These are phyloP conservation scores for Thripadectes ignobilis DNA, from an alignment of 2,797 vertebrate species.

Conservation along the genomic window DNA sequence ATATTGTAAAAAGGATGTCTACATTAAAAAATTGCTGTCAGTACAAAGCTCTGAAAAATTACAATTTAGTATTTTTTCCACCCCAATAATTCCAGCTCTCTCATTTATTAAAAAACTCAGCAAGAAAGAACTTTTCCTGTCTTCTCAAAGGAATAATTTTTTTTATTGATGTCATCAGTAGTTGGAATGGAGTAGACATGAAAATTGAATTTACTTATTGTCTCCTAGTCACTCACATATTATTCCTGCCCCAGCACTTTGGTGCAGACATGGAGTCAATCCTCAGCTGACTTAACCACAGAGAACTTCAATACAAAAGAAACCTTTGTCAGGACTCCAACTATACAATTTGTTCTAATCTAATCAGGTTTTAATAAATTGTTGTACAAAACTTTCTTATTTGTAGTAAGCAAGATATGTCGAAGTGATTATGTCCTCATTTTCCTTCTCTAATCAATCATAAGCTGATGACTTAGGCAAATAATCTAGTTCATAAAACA, in stretches of 20 bases:
- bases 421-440: slow-evolving; percentile 11
- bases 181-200: background rate
- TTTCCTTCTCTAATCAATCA: slow-evolving; percentile 48
- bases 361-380: slow-evolving; percentile 32
- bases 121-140: background rate
- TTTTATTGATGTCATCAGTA: background rate
- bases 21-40: background rate
- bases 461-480: slow-evolving; percentile 36
- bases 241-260: background rate
- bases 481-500: slow-evolving; percentile 40
- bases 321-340: background rate
- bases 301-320: background rate
- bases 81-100: background rate
- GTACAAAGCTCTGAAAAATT: slow-evolving; percentile 6
- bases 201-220: background rate
- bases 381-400: slow-evolving; percentile 21
- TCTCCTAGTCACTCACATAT: background rate
- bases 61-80: background rate
- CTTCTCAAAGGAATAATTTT: background rate
- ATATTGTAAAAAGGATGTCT: background rate
- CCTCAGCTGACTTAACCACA: background rate
- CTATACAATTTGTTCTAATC: background rate
- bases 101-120: background rate
- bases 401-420: slow-evolving; percentile 13
- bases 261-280: background rate